Conservation (phyloP, 2,888 invertebrate genomes). For the Dermolepida albohirtum region DNA sequence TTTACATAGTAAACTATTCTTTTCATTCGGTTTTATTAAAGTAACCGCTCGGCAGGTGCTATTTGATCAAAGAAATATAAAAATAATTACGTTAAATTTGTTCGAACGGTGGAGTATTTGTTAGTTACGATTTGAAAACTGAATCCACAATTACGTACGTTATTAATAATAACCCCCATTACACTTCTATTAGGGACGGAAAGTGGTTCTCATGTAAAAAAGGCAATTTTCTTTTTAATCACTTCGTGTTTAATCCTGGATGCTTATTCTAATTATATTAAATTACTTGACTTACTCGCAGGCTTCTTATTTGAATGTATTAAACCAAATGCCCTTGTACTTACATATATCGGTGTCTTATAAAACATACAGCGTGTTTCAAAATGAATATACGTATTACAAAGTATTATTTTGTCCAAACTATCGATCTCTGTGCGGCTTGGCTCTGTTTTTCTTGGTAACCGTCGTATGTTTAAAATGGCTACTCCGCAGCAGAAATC, state of each 20-base stretch:
- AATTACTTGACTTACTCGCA: background rate
- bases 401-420: no score
- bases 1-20: background rate
- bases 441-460: no score
- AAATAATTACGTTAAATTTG: slow-evolving; percentile 28
- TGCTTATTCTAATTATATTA: slow-evolving; percentile 4
- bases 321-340: no score
- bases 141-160: slow-evolving; percentile 1
- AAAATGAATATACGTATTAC: no score
- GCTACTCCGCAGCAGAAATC: no score
- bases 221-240: slow-evolving; percentile 3
- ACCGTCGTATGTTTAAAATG: no score
- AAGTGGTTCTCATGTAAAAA: slow-evolving; percentile 10
- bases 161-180: slow-evolving; percentile 4
- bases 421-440: no score
- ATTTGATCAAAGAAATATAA: slow-evolving; percentile 30
- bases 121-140: slow-evolving; percentile 10
- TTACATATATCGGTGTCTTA: no score
- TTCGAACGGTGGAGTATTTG: slow-evolving; percentile 4
- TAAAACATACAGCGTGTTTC: no score
- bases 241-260: background rate
- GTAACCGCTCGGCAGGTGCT: slow-evolving; percentile 25
- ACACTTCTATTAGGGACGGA: background rate
- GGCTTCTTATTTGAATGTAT: no score
- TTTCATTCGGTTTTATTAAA: slow-evolving; percentile 1